These are phyloP conservation scores for Typhlichthys eigenmanni DNA, from an alignment of 2,797 vertebrate genomes.

Conservation along the genomic window DNA sequence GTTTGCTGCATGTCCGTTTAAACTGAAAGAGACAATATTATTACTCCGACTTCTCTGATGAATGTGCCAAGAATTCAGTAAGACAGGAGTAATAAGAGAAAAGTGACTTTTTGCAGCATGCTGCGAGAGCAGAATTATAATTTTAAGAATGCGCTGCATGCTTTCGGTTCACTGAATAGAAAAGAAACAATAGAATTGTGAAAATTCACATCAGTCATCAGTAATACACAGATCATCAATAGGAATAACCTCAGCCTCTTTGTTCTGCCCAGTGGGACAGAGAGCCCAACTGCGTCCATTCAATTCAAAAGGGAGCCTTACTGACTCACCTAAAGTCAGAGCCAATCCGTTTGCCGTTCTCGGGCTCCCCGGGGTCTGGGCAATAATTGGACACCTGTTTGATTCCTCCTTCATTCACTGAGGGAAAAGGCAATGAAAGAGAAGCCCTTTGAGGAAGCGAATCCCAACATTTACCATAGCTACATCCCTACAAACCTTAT, in stretches of 20 bases:
- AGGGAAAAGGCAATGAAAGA: conserved; percentile 40
- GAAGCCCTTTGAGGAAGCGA: conserved; percentile 37
- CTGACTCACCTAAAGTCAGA: conserved; percentile 88
- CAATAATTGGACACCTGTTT: conserved; percentile 91
- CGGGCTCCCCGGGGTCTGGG: conserved; percentile 92
- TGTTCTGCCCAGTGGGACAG: not conserved
- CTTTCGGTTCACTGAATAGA: not conserved
- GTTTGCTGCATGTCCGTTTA: not conserved
- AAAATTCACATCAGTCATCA: too few relatives aligned
- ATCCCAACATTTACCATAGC: conserved; percentile 26
- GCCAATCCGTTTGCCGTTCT: conserved; percentile 88
- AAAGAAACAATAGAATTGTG: too few relatives aligned
- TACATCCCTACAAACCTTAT: conserved; percentile 24
- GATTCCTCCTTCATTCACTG: conserved; percentile 94
- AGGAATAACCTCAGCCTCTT: not conserved
- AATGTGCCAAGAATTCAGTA: conserved; percentile 7
- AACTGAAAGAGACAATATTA: not conserved
- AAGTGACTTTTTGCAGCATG: not conserved
- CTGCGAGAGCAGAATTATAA: not conserved
- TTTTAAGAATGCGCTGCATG: not conserved
- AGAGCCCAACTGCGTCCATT: conserved; percentile 1
- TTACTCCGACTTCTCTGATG: not conserved
- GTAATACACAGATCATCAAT: too few relatives aligned
- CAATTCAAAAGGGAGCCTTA: conserved; percentile 18
- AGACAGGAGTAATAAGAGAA: too few relatives aligned